phyloP scores from a whole-genome alignment of 2,113 vertebrate species.

The Pomatostomus ruficeps region DNA sequence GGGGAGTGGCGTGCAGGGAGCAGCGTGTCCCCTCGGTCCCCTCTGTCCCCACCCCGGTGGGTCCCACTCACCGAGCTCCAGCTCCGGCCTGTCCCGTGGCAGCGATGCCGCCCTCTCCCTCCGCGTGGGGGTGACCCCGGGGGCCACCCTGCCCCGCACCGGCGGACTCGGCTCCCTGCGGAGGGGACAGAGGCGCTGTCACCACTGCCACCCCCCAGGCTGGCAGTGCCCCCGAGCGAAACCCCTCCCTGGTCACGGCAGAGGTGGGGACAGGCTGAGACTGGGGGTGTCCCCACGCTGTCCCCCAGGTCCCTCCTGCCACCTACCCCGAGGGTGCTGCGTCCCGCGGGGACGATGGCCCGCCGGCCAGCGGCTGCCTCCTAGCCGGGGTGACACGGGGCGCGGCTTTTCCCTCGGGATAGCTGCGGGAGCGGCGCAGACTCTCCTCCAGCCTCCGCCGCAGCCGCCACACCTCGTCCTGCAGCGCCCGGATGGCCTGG shows the following conservation, averaged over 20 bases:
- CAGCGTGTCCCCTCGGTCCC: not conserved
- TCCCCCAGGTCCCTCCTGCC: not conserved
- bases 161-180: not conserved
- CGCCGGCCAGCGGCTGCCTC: not conserved
- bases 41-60: accelerated
- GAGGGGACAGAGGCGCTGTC: not conserved
- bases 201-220: not conserved
- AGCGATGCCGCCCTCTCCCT: slow-evolving; percentile 48
- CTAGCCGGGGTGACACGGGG: accelerated
- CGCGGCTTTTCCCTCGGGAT: not conserved
- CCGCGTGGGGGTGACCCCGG: not conserved
- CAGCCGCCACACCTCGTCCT: slow-evolving; percentile 76
- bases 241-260: not conserved
- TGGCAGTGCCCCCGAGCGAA: accelerated
- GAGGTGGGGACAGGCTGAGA: not conserved
- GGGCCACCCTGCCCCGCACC: not conserved
- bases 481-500: slow-evolving; percentile 76
- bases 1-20: accelerated
- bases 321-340: slow-evolving; percentile 56
- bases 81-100: slow-evolving; percentile 15
- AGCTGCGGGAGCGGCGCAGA: slow-evolving; percentile 13
- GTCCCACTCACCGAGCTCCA: slow-evolving; percentile 65
- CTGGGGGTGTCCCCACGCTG: not conserved
- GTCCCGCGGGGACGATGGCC: not conserved
- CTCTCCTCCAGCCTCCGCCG: slow-evolving; percentile 71